These are phyloP conservation scores for Exaiptasia diaphana DNA, from an alignment of 64 coral and sea anemone species.

Conservation along the genomic window DNA sequence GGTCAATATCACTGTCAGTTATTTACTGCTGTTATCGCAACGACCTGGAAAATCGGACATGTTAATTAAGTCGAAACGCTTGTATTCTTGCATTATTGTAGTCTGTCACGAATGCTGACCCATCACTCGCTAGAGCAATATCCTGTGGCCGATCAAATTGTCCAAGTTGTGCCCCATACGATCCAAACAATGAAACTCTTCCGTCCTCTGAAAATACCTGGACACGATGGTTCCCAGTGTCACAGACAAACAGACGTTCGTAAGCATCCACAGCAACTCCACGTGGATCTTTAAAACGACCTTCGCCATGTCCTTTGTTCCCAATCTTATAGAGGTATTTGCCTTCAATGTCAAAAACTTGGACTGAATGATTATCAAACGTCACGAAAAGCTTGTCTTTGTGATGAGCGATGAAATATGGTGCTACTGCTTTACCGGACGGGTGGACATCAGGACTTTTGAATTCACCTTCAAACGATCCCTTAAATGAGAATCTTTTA, in stretches of 20 bases:
- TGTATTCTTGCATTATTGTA: slow-evolving; percentile 72
- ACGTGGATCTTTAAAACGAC: slow-evolving; percentile 66
- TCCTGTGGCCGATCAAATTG: slow-evolving; percentile 81
- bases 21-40: no score
- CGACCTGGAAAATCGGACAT: no score
- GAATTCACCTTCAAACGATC: slow-evolving; percentile 52
- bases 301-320: slow-evolving; percentile 25
- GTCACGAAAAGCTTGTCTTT: slow-evolving; percentile 66
- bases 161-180: slow-evolving; percentile 40
- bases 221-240: slow-evolving; percentile 79
- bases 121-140: slow-evolving; percentile 30
- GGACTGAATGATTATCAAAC: slow-evolving; percentile 58
- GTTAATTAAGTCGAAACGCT: neutral
- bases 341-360: slow-evolving; percentile 61
- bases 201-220: slow-evolving; percentile 67
- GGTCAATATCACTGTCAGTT: no score
- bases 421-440: slow-evolving; percentile 30
- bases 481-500: slow-evolving; percentile 74
- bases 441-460: slow-evolving; percentile 16
- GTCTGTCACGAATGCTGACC: slow-evolving; percentile 65
- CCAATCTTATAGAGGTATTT: slow-evolving; percentile 66
- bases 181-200: slow-evolving; percentile 43
- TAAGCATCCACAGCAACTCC: slow-evolving; percentile 53
- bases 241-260: slow-evolving; percentile 56
- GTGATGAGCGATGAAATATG: slow-evolving; percentile 67